phyloP scores from a whole-genome alignment of 1,140 invertebrate genomes.

The Ceratoteleas bidentatus region DNA sequence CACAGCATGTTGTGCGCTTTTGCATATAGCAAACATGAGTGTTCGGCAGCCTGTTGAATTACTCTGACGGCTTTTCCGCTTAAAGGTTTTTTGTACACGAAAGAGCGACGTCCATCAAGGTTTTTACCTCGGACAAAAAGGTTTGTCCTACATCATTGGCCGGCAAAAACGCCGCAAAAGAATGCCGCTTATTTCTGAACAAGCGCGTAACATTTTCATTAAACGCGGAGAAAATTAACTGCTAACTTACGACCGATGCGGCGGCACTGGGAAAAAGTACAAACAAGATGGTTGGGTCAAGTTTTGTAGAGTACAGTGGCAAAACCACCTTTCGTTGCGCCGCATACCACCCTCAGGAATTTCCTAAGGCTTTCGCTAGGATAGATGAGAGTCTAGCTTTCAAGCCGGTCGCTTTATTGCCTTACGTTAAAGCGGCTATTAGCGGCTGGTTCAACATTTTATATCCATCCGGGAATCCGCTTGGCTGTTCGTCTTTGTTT shows the following conservation, averaged over 20 bases:
- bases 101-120: constrained; percentile 13
- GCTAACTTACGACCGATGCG: constrained; percentile 40
- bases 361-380: constrained; percentile 55
- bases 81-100: not conserved
- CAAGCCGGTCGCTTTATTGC: constrained; percentile 55
- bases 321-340: constrained; percentile 54
- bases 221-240: constrained; percentile 54
- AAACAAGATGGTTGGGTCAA: constrained; percentile 51
- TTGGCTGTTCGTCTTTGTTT: constrained; percentile 59
- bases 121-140: constrained; percentile 29
- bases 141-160: constrained; percentile 28
- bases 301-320: constrained; percentile 54
- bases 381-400: constrained; percentile 55
- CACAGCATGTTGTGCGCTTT: too few relatives aligned
- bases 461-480: constrained; percentile 58
- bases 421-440: constrained; percentile 61
- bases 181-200: constrained; percentile 44
- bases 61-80: not conserved
- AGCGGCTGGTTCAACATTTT: constrained; percentile 57
- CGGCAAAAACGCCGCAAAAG: constrained; percentile 33
- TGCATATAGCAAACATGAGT: too few relatives aligned
- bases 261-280: constrained; percentile 28
- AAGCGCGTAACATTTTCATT: constrained; percentile 57
- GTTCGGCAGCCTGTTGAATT: not conserved
- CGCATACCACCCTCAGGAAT: constrained; percentile 62